phyloP scores from a whole-genome alignment of 2,113 vertebrate genomes.

The Nesoenas mayeri region DNA sequence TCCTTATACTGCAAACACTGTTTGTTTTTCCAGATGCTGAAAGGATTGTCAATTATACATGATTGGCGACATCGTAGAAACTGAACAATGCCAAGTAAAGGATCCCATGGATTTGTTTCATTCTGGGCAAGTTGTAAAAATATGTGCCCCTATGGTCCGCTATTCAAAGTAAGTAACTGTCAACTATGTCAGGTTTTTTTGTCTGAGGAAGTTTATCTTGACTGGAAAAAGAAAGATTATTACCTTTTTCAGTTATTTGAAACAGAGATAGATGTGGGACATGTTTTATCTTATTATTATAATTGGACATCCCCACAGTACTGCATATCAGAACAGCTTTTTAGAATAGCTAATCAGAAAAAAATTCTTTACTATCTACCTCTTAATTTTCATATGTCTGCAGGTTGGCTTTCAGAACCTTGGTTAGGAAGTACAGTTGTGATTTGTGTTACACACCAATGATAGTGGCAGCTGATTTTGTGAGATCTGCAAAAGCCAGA shows the following conservation, averaged over 20 bases:
- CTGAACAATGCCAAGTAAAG: conserved; percentile 45
- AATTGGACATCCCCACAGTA: neutral
- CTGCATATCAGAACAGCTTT: neutral
- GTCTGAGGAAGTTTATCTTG: neutral
- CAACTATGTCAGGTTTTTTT: neutral
- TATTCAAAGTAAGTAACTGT: conserved; percentile 92
- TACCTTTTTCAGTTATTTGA: neutral
- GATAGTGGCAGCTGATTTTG: conserved; percentile 95
- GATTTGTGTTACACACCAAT: conserved; percentile 97
- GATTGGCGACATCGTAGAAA: conserved; percentile 29
- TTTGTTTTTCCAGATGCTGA: conserved; percentile 21
- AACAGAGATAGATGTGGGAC: fast-evolving
- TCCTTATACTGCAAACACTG: fast-evolving
- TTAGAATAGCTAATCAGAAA: neutral
- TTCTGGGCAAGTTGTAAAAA: conserved; percentile 84
- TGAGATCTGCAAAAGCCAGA: conserved; percentile 92
- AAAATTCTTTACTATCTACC: neutral
- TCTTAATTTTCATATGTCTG: conserved; percentile 6
- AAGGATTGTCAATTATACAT: conserved; percentile 9
- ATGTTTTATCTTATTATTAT: neutral
- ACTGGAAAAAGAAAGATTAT: neutral
- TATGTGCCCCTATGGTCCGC: conserved; percentile 96
- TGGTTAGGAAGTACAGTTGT: conserved; percentile 92
- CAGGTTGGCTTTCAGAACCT: conserved; percentile 91
- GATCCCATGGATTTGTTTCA: conserved; percentile 87